Evolutionary conservation across 2,797 vertebrate species (phyloP).

Genomic region (Staurois parvus): DNA sequence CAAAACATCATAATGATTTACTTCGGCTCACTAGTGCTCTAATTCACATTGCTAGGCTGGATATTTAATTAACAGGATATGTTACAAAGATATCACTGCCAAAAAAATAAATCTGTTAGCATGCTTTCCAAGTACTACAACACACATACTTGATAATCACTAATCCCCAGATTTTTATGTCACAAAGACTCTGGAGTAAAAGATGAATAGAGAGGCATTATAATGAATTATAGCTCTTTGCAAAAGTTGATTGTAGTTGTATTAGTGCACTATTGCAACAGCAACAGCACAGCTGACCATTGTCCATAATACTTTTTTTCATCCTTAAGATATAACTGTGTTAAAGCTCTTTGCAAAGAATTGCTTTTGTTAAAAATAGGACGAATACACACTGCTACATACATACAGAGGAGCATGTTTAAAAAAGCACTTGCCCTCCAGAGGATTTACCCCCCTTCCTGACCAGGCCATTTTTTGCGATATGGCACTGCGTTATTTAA

Average conservation of each 20-base stretch:
- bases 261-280: too few species aligned
- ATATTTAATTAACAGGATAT: constrained; percentile 41
- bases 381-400: background rate
- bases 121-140: constrained; percentile 28
- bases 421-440: too few species aligned
- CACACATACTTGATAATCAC: constrained; percentile 19
- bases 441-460: too few species aligned
- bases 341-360: background rate
- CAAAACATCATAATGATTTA: background rate
- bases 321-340: too few species aligned
- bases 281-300: too few species aligned
- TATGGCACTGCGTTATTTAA: too few species aligned
- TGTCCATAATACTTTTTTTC: too few species aligned
- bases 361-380: background rate
- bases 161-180: constrained; percentile 20
- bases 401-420: background rate
- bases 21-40: background rate
- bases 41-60: constrained; percentile 7
- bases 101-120: constrained; percentile 33
- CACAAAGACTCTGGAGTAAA: constrained; percentile 13
- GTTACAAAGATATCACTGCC: constrained; percentile 33
- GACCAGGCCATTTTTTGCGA: too few species aligned
- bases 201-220: background rate
- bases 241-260: background rate
- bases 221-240: background rate